These are phyloP conservation scores for Orestias chungarensis DNA, from an alignment of 2,797 vertebrate genomes.

Conservation along the genomic window DNA sequence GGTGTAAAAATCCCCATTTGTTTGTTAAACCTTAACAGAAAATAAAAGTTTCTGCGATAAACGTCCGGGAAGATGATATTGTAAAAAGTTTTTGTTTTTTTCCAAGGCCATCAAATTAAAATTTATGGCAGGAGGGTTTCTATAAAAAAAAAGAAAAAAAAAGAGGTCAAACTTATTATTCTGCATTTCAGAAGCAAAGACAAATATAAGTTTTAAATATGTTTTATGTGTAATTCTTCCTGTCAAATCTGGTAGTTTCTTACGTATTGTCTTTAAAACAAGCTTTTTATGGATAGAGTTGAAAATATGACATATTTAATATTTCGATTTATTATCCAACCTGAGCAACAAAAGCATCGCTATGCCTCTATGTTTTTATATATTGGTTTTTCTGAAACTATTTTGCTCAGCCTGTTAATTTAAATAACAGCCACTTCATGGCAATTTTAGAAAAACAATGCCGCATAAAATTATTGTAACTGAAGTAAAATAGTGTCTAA, in stretches of 20 bases:
- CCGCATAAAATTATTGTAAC: no score
- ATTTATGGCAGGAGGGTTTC: neutral
- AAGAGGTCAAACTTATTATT: neutral
- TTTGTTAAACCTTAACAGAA: neutral
- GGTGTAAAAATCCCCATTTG: neutral
- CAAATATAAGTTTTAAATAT: neutral
- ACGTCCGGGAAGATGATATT: neutral
- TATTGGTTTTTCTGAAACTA: no score
- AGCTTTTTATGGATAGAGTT: neutral
- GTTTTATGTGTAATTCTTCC: neutral
- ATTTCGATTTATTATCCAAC: neutral
- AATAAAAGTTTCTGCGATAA: neutral
- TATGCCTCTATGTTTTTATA: no score
- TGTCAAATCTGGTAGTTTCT: no score
- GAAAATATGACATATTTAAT: neutral
- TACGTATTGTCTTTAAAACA: no score
- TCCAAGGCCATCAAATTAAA: neutral
- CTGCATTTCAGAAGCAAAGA: neutral
- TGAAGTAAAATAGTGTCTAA: no score
- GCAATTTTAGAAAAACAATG: no score
- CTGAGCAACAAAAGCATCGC: neutral
- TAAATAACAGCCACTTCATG: no score
- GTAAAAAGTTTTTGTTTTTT: neutral
- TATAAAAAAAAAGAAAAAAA: neutral
- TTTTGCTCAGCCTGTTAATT: no score